Evolutionary conservation across 2,113 vertebrate species (phyloP).

Genomic region (Boulengeromyrus knoepffleri): DNA sequence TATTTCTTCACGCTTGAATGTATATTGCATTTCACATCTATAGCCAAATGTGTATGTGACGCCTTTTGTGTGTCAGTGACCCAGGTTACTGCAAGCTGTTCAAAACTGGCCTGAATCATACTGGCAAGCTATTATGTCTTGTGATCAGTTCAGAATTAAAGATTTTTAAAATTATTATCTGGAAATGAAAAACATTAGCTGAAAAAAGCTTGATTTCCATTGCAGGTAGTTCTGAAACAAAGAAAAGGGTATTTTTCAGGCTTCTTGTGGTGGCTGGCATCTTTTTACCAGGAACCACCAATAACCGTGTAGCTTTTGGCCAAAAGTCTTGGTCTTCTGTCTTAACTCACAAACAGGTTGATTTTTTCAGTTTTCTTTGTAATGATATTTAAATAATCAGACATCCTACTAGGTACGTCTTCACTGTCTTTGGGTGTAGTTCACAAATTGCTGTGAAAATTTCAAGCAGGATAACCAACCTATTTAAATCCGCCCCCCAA

Average conservation of each 20-base stretch:
- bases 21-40: constrained; percentile 1
- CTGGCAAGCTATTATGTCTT: neutral
- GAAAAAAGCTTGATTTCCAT: neutral
- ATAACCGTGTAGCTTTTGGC: neutral
- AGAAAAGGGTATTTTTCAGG: neutral
- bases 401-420: neutral
- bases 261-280: neutral
- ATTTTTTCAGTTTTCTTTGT: neutral
- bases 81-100: neutral
- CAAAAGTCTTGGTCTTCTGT: neutral
- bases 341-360: neutral
- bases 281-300: neutral
- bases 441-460: neutral
- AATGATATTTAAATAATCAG: neutral
- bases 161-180: neutral
- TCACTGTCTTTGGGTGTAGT: neutral
- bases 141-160: neutral
- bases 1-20: neutral
- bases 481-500: neutral
- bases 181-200: neutral
- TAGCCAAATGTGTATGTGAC: neutral
- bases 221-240: neutral
- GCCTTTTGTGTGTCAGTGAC: neutral
- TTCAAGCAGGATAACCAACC: neutral
- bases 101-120: neutral